Evolutionary conservation across 2,797 vertebrate species (phyloP), one percentile per base, ranked within the genome.

Genomic region (Cheracebus regulus): DNA sequence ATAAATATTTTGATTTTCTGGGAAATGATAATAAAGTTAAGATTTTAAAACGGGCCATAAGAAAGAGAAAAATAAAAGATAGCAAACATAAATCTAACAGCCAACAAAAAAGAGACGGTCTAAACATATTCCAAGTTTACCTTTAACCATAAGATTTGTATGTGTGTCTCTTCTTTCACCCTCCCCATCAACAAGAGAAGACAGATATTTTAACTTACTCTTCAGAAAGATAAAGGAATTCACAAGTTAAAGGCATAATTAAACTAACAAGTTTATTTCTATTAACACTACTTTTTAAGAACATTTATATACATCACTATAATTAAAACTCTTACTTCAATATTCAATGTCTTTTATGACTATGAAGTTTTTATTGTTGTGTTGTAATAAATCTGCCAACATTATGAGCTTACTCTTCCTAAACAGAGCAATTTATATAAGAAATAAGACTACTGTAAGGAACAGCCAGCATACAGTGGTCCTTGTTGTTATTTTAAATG

Each of bases 1-100:
- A 44, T 52, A 88, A 80, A 39, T 36, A 84, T 75, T 85, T 95
- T 20, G 58, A n/a, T 46, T 39, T 91, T 85, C 20, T 41, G 39
- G 26, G 85, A 97, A 96, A 79, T 84, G 33, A 92, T 64, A 46
- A 90, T 55, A 39, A 83, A 87, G 28, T 76, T 72, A 57, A 52
- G 5, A 79, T 82, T 92, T 88, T 79, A 55, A 93, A 90, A 75
- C 2, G 83, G 64, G 39, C 2, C 24, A 15, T n/a, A 57, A 55
- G 7, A 88, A 13, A 93, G 19, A 96, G n/a, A 50, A 85, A 95
- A 75, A 75, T 39, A 64, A 52, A 87, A 88, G 55, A 67, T 0
- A 64, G 20, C 57, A 91, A 93, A n/a, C 2, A 70, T 15, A 90
- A 95, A 84, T 58, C 64, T 79, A 83, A 83, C 22, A 48, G 19